Evolutionary conservation across 2,113 vertebrate species (phyloP), one percentile per base, ranked within the genome.

Genomic region (Scatophagus argus): DNA sequence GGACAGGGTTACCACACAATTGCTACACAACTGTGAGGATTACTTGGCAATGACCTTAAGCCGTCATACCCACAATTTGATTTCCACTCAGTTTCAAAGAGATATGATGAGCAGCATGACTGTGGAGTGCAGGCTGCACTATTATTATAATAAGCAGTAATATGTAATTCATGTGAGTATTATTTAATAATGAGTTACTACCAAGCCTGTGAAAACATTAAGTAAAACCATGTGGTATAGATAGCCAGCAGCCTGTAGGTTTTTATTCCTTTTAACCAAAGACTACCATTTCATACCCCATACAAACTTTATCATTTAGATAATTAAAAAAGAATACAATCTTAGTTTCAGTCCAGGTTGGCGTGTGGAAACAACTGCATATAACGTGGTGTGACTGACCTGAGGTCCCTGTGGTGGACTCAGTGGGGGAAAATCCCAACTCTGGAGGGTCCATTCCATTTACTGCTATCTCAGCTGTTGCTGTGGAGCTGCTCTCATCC

Each of bases 391-490:
- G 52, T 39, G 72, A 89, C 93, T 81, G 85, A 95, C 94, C 94
- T 84, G 93, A 84, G 61, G 79, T 91, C 56, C 84, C 93, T 12
- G 86, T 88, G 44, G 88, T 86, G 74, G 85, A 82, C 87, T 95
- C 93, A 32, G 88, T 77, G 1, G 93, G 87, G 60, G 90, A 62
- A 88, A 93, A 93, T 65, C 81, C 89, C 75, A 92, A 34, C 60
- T 96, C 94, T 55, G 93, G 88, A 62, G 89, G 91, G 82, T 95
- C 95, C 93, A 95, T 91, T 85, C 94, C 95, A 63, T 95, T 95
- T 54, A 95, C 90, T 67, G 90, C 75, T 84, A 93, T 93, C 74
- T 92, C 93, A 79, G 92, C 88, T 77, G 90, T 86, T 64, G 86
- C 87, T 55, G 91, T 81, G 62, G 91, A 84, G 87, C 87, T 72